These are phyloP conservation scores for Thaumetopoea pityocampa DNA, from an alignment of 1,140 invertebrate genomes.

Conservation along the genomic window DNA sequence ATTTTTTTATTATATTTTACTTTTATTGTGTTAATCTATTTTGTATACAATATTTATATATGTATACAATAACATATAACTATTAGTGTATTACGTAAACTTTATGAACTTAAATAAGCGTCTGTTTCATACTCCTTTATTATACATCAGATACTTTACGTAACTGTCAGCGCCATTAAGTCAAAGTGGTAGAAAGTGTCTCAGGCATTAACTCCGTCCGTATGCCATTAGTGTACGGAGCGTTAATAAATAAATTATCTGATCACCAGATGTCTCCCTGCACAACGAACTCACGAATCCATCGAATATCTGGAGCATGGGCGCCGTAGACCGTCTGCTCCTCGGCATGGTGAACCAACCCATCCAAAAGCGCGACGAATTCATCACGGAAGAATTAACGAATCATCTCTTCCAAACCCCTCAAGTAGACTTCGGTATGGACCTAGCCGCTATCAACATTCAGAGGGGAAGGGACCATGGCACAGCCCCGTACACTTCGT, in stretches of 20 bases:
- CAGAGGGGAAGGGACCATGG: slow-evolving; percentile 94
- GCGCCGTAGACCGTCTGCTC: slow-evolving; percentile 86
- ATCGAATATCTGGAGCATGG: slow-evolving; percentile 80
- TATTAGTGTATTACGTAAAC: too few relatives aligned
- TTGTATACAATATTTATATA: too few relatives aligned
- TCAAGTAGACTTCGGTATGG: slow-evolving; percentile 86
- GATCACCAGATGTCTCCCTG: slow-evolving; percentile 83
- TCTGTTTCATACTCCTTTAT: too few relatives aligned
- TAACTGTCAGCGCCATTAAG: too few relatives aligned
- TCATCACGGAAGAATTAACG: slow-evolving; percentile 88
- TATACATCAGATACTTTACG: too few relatives aligned
- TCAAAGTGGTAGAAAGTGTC: too few relatives aligned
- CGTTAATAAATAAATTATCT: not conserved
- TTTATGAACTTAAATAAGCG: too few relatives aligned
- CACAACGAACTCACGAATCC: slow-evolving; percentile 85
- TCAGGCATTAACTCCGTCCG: too few relatives aligned
- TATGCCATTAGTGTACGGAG: too few relatives aligned
- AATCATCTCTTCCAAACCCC: slow-evolving; percentile 91
- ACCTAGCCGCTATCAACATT: slow-evolving; percentile 92
- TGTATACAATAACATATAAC: too few relatives aligned
- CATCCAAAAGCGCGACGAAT: slow-evolving; percentile 88
- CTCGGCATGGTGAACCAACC: slow-evolving; percentile 87
- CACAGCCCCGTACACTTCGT: slow-evolving; percentile 87
- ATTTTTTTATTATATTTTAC: too few relatives aligned
- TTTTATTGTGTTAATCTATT: too few relatives aligned